Percentiles rank a stretch among this genome's conserved stretches.
Conservation (phyloP, 2,797 vertebrate species). For the Crotalus adamanteus region DNA sequence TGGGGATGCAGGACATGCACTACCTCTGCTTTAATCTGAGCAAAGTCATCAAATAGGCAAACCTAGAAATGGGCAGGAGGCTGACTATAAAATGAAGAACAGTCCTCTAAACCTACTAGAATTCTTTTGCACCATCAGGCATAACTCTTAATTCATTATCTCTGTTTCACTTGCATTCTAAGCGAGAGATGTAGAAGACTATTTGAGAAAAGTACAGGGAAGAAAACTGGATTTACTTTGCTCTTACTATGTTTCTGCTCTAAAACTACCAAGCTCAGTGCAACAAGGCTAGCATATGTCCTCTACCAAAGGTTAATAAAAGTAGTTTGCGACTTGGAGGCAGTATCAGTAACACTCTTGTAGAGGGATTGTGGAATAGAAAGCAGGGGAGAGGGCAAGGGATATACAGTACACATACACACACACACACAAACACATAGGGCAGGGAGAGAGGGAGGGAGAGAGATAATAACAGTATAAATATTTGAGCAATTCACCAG, state of each 20-base stretch:
- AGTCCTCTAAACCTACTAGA: not conserved
- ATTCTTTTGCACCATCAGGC: rapidly evolving
- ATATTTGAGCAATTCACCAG: not conserved
- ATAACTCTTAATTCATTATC: not conserved
- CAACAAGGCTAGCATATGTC: not conserved
- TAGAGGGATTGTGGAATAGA: conserved; percentile 7
- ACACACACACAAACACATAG: not conserved
- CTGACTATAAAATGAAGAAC: not conserved
- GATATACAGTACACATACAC: not conserved
- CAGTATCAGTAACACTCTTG: conserved; percentile 23
- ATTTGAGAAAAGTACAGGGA: not conserved
- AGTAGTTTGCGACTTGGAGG: conserved; percentile 25
- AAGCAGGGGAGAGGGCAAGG: not conserved
- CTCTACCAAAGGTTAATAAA: conserved; percentile 46
- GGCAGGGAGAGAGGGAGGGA: not conserved
- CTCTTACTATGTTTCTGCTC: conserved; percentile 25
- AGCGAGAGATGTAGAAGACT: not conserved
- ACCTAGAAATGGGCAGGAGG: not conserved
- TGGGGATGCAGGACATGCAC: not conserved
- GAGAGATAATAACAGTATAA: not conserved
- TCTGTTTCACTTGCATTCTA: not conserved
- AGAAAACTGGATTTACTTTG: not conserved
- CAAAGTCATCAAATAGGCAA: not conserved
- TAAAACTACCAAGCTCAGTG: conserved; percentile 39
- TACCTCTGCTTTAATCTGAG: not conserved